These are phyloP conservation scores for Pteria penguin DNA, from an alignment of 2,888 invertebrate genomes.

Conservation along the genomic window DNA sequence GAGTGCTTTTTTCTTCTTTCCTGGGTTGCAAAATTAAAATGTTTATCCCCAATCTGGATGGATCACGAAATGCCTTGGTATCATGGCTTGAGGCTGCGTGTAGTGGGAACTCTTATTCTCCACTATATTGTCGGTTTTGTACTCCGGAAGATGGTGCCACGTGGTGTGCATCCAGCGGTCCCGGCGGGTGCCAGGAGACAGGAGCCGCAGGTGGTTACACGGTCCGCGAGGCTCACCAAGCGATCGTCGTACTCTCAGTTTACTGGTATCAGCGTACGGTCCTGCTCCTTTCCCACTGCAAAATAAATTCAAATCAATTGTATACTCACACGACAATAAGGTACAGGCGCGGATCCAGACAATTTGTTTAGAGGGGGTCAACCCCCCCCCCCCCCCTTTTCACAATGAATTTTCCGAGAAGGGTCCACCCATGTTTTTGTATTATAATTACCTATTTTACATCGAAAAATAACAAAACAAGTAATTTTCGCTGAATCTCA, in stretches of 20 bases:
- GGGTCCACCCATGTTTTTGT: too few species aligned
- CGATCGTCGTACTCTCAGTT: background rate
- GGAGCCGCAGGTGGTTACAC: constrained; percentile 59
- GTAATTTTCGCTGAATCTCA: too few species aligned
- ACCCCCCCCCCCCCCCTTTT: too few species aligned
- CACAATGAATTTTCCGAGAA: too few species aligned
- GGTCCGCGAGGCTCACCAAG: background rate
- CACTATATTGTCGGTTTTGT: constrained; percentile 60
- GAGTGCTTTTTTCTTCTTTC: too few species aligned
- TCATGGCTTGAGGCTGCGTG: constrained; percentile 61
- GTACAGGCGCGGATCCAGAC: background rate
- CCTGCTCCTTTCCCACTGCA: constrained; percentile 33
- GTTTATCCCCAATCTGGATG: constrained; percentile 76
- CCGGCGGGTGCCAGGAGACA: constrained; percentile 68
- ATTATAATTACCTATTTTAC: too few species aligned
- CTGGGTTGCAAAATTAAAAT: too few species aligned
- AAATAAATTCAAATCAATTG: background rate
- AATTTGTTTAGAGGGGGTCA: background rate
- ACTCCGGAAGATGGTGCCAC: constrained; percentile 76
- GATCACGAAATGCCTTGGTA: constrained; percentile 72
- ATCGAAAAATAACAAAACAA: too few species aligned
- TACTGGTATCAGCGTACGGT: constrained; percentile 1
- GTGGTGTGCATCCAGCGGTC: constrained; percentile 76
- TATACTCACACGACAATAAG: background rate
- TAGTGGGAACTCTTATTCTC: constrained; percentile 71